Conservation (phyloP, 2,797 vertebrate genomes). For the Leptatherina wallacei region DNA sequence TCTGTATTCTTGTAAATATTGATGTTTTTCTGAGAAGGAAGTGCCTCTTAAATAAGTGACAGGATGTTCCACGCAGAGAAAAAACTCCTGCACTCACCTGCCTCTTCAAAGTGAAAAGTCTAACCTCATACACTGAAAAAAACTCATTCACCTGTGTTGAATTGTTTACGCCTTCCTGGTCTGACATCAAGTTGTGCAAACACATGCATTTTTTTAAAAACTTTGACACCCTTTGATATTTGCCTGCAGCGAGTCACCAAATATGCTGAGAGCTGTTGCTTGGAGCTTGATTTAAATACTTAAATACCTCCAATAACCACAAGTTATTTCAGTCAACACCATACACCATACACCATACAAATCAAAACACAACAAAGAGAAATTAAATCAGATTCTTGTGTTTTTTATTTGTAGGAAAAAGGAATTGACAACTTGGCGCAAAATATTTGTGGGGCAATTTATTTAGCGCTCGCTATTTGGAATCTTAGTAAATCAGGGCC, state of each 20-base stretch:
- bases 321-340: constrained; percentile 24
- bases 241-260: background rate
- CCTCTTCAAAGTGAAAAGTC: constrained; percentile 53
- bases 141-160: constrained; percentile 39
- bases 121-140: constrained; percentile 14
- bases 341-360: background rate
- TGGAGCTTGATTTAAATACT: background rate
- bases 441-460: no score
- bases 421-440: background rate
- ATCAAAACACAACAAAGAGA: background rate
- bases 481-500: no score
- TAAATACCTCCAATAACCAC: constrained; percentile 16
- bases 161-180: constrained; percentile 12
- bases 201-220: constrained; percentile 13
- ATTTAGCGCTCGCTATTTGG: no score
- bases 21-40: constrained; percentile 80
- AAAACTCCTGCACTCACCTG: constrained; percentile 64
- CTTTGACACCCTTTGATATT: constrained; percentile 3
- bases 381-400: background rate
- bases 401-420: background rate
- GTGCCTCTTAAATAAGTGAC: constrained; percentile 67
- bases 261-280: background rate
- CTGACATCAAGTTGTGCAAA: constrained; percentile 5
- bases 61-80: constrained; percentile 62
- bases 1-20: constrained; percentile 79